Evolutionary conservation across 1,140 invertebrate genomes (phyloP), one percentile per base, ranked within the genome.

Genomic region (Thrips palmi): DNA sequence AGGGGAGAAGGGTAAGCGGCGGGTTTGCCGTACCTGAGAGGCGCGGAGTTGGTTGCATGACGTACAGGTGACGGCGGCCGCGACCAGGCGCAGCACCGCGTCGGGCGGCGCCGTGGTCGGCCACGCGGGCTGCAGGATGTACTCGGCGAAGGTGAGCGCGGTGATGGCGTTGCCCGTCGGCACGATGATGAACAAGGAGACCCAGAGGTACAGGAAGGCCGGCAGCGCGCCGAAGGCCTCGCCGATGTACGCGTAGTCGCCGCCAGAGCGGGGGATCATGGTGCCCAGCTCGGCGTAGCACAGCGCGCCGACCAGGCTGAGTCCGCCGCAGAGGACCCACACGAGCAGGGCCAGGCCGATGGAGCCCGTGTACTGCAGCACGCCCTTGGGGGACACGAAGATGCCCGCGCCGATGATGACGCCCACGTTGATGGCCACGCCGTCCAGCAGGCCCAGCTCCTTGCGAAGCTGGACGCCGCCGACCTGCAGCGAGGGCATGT

Each of bases 161-260:
- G 89, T 94, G 43, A 97, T 92, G 12, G 92, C 92, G 63, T 96
- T 97, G 17, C 88, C 88, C 5, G 88, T 89, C 5, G 92, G 92
- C 49, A 89, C 77, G 49, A 91, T 67, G 38, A 92, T 77, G 44
- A 91, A 70, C 37, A 87, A 60, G 1, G 84, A 84, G 19, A 89
- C 88, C 93, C 93, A 98, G 2, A 97, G 67, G 51, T 91, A 97
- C 0, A 97, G 61, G 58, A 97, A 98, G 0, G 88, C 80, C 1
- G 84, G 84, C 14, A 97, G 57, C 4, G 80, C 68, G 22, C 94
- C 83, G 62, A 94, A 87, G 0, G 87, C 80, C 52, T 87, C 77
- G 31, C 74, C 74, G 23, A 97, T 91, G 52, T 98, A 98, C 0
- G 88, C 86, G 58, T 97, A 98, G 64, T 97, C 93, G 2, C 92